Conservation (phyloP, 1,140 invertebrate genomes). For the Ditylenchus dipsaci region DNA sequence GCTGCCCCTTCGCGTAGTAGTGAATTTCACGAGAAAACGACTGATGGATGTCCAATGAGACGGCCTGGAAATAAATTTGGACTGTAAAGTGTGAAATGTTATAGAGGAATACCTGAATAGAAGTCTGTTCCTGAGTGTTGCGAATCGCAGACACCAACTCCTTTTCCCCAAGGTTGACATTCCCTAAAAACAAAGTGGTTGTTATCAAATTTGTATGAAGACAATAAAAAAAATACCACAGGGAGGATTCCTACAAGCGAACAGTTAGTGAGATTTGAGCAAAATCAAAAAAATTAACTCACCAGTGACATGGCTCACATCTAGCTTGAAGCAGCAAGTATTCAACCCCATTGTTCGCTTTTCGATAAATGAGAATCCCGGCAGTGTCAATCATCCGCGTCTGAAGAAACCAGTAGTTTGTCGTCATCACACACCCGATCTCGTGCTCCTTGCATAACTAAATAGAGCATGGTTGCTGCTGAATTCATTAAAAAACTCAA, state of each 20-base stretch:
- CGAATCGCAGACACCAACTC: constrained; percentile 76
- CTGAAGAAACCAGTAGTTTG: no score
- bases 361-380: constrained; percentile 62
- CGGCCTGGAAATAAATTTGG: not conserved
- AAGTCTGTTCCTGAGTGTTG: constrained; percentile 82
- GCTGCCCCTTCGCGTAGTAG: constrained; percentile 68
- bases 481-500: no score
- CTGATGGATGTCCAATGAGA: constrained; percentile 57
- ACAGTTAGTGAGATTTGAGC: no score
- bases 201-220: not conserved
- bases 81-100: no score
- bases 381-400: no score
- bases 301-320: constrained; percentile 61
- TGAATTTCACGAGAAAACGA: constrained; percentile 55
- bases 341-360: constrained; percentile 56
- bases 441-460: no score
- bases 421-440: no score
- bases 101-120: constrained; percentile 60
- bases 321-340: constrained; percentile 63
- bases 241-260: constrained; percentile 58
- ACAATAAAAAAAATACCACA: constrained; percentile 59
- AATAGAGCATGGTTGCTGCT: no score
- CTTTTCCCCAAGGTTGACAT: constrained; percentile 78
- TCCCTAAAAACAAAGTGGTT: constrained; percentile 65
- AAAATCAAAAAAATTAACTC: no score